Evolutionary conservation across 1,140 invertebrate species (phyloP), one percentile per base, ranked within the genome.

Genomic region (Dreissena rostriformis): DNA sequence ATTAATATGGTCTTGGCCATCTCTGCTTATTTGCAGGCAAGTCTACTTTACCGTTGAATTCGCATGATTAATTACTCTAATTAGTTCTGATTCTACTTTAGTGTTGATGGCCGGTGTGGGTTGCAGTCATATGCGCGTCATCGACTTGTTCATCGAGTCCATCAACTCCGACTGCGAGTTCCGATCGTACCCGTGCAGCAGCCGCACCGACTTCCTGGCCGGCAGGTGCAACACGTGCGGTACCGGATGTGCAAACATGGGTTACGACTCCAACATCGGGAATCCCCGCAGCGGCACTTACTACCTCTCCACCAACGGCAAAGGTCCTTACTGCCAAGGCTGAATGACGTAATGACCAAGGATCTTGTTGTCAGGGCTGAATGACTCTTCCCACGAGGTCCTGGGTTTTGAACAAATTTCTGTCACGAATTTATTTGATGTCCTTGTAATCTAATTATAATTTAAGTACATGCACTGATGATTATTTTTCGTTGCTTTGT

Each of bases 91-190:
- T 39, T 39, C 8, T 39, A 8, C 39, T 39, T 39, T 39, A 77
- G 76, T 39, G 22, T 39, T 80, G 12, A 52, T 39, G 8, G 55
- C 71, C 26, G 55, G 28, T 29, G 26, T 89, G 8, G 84, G 72
- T 22, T 90, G 89, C 78, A 83, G 79, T 22, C 89, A 90, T 70
- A 81, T 86, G 17, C 74, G 88, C 17, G 86, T 85, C 2, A 22
- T 86, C 6, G 74, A 86, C 24, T 79, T 89, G 55, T 90, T 88
- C 80, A 90, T 84, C 0, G 89, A 86, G 57, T 87, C 87, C 15
- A 84, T 90, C 53, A 76, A 68, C 15, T 57, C 57, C 6, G n/a
- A 51, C 0, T 89, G 88, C 28, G 57, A 70, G n/a, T 89, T 86
- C 61, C n/a, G n/a, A n/a, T n/a, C n/a, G n/a, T n/a, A n/a, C n/a